phyloP scores from a whole-genome alignment of 2,888 invertebrate genomes.

The Amblyjoppa proteus region DNA sequence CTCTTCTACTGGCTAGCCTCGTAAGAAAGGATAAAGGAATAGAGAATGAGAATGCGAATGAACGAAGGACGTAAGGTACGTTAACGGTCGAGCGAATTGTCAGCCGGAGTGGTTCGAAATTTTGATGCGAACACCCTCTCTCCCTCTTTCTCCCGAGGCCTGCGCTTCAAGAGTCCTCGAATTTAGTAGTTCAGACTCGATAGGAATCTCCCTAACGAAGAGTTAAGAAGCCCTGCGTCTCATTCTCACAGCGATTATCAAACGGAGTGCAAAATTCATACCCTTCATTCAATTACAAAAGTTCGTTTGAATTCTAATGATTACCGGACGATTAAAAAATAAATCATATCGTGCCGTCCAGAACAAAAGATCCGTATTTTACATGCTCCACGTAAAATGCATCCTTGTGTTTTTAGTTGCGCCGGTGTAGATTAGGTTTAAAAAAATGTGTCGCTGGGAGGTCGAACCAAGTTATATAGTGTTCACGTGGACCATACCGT shows the following conservation, averaged over 20 bases:
- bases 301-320: not conserved
- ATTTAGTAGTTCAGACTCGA: conserved; percentile 20
- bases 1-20: conserved; percentile 24
- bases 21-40: conserved; percentile 27
- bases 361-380: not conserved
- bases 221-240: not conserved
- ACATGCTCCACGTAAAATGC: not conserved
- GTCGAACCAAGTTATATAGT: conserved; percentile 7
- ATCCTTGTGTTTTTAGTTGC: not conserved
- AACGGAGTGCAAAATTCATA: not conserved
- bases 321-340: not conserved
- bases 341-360: not conserved
- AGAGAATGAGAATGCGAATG: conserved; percentile 49
- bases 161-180: conserved; percentile 29
- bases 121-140: conserved; percentile 38
- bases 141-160: not conserved
- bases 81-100: conserved; percentile 77
- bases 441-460: not conserved
- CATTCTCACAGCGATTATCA: conserved; percentile 6
- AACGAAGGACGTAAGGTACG: conserved; percentile 62
- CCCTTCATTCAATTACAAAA: not conserved
- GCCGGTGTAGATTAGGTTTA: not conserved
- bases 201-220: conserved; percentile 6
- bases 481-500: not conserved
- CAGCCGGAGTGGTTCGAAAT: conserved; percentile 55